Conservation (phyloP, 1,140 invertebrate genomes). For the Drosophila hydei region DNA sequence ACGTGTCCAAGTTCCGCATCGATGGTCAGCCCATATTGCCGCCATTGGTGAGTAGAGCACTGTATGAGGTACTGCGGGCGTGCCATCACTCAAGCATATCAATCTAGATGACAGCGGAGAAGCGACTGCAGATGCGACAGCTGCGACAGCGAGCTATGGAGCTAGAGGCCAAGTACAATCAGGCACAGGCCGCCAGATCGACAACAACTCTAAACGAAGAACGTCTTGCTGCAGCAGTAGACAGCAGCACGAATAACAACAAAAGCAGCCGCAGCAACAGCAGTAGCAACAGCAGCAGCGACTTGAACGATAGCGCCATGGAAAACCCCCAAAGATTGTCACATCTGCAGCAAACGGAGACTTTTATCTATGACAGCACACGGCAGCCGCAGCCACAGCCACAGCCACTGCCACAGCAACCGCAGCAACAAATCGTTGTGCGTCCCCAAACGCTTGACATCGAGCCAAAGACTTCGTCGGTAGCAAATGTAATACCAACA, state of each 20-base stretch:
- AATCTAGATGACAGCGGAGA: constrained; percentile 58
- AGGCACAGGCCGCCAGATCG: constrained; percentile 8
- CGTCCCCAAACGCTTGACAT: constrained; percentile 39
- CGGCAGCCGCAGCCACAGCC: neutral
- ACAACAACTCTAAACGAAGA: neutral
- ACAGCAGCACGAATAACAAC: neutral
- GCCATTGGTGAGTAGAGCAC: constrained; percentile 86
- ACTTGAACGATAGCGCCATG: constrained; percentile 23
- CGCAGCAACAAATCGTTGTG: too few relatives aligned
- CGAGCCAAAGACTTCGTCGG: neutral
- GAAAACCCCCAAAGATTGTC: constrained; percentile 11
- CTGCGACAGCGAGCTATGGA: constrained; percentile 74
- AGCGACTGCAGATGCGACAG: constrained; percentile 69
- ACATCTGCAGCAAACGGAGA: constrained; percentile 54
- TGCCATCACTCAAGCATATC: constrained; percentile 47
- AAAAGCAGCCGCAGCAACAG: constrained; percentile 4
- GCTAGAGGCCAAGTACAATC: constrained; percentile 54
- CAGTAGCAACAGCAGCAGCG: constrained; percentile 10
- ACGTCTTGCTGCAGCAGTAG: neutral
- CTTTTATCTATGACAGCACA: constrained; percentile 67
- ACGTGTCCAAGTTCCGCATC: constrained; percentile 86
- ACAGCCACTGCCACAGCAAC: neutral
- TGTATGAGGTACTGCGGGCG: constrained; percentile 12
- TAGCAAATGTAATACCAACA: constrained; percentile 39
- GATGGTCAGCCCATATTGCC: constrained; percentile 87